Base-by-base conservation (phyloP, 2,797 vertebrate genomes). In the Carcharodon carcharias region DNA sequence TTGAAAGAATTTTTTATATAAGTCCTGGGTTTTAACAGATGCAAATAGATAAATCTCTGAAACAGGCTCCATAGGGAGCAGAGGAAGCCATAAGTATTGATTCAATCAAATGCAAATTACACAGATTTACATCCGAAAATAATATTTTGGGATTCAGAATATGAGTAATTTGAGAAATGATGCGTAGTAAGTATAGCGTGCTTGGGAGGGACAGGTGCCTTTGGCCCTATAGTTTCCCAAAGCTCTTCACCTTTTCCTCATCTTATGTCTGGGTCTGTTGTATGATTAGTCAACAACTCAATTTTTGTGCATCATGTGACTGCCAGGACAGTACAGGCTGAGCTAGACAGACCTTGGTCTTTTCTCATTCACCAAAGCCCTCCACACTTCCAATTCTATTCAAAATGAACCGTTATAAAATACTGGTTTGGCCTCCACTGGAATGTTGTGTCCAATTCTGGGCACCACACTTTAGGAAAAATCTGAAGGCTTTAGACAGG, bases 61-160 rank as follows among this genome's bases (percentile, higher is more conserved):
- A 63, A 67, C 28, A 23, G 89, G n/a, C 16, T 65, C 61, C 91
- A 2, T 3, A 35, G 61, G 91, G 91, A 93, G 91, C 21, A 63
- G n/a, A 45, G 61, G 61, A 93, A 67, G 8, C 14, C 5, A 18
- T 65, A 26, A 65, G 1, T 65, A 67, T 67, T 93, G 61, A 93
- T 67, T 93, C 61, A 28, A 40, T 93, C 91, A 93, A 93, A 93
- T 67, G 21, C 18, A 45, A 93, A 93, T 93, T 67, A 61, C 11
- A 91, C 16, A 40, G 61, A 93, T 65, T 65, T 93, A 63, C 65
- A 40, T 67, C 63, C 40, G 91, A 40, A 93, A 93, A 93, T 65
- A 65, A 26, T 0, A 65, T 65, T 93, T 65, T 23, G 16, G 56
- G 16, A 18, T 93, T n/a, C 61, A 93, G 35, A 45, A 82, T 21